Base-by-base conservation (phyloP, 2,797 vertebrate genomes). In the Halcyon badia region DNA sequence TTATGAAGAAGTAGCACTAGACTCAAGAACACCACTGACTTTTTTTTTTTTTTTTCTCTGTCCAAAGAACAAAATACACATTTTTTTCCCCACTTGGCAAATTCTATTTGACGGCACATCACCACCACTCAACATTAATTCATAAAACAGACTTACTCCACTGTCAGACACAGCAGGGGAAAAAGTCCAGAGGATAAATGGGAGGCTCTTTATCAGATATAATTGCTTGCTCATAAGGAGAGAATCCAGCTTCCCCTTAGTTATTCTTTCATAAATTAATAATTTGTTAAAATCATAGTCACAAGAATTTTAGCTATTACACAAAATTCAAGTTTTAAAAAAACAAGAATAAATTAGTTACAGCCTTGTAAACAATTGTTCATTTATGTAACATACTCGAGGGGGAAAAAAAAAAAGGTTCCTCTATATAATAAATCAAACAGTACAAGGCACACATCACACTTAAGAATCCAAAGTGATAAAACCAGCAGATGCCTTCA, bases 381-480 rank as follows among this genome's bases (percentile, higher is more conserved):
- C 97, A 97, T 98, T 98, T 98, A 97, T 96, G 97, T 98, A 98
- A 98, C 96, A 98, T 98, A 96, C 97, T 98, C 97, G 97, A 97
- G 94, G 81, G 80, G 87, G 80, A 33, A 4, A 96, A 66, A 75
- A 85, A 89, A 92, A 89, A 94, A 81, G 49, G 83, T 69, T 98
- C 73, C 61, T 98, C 94, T 96, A 98, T 98, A 98, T 97, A 99
- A 98, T 99, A 98, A 98, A 98, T 98, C 98, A 98, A 98, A 99
- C 98, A 99, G 98, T 98, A 99, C 98, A 99, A 99, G 99, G 99
- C 99, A 99, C 99, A 99, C 98, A 98, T 98, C 98, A 97, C 97
- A 98, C 94, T 94, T 89, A 97, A 98, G 91, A 97, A 97, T 95
- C 95, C 94, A 95, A 97, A 97, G 93, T 83, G 95, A 96, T 82